Percentiles rank a stretch among this genome's conserved stretches.
Evolutionary conservation across 2,888 invertebrate genomes (phyloP).

Genomic region (Torymus tubicola): DNA sequence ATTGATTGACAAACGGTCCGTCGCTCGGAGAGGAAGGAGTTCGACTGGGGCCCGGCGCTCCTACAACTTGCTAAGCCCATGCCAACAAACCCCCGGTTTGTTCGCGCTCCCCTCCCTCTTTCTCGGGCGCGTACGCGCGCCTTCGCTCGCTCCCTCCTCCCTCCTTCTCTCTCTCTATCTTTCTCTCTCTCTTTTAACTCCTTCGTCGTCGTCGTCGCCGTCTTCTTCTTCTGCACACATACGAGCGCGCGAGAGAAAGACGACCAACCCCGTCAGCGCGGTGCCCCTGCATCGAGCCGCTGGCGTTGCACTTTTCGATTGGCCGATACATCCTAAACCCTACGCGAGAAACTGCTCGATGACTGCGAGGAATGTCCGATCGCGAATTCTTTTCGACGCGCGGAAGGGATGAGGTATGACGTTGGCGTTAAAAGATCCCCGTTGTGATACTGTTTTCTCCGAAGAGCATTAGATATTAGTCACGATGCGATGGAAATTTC

Average conservation of each 20-base stretch:
- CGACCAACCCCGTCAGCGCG: conserved; percentile 14
- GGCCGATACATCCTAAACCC: not conserved
- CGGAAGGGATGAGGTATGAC: not conserved
- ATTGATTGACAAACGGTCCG: conserved; percentile 60
- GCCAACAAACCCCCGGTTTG: conserved; percentile 50
- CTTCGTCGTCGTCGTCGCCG: conserved; percentile 4
- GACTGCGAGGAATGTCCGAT: not conserved
- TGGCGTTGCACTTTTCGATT: not conserved
- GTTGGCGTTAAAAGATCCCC: not conserved
- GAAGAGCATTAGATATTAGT: conserved; percentile 2
- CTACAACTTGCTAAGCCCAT: conserved; percentile 37
- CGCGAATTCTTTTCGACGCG: not conserved
- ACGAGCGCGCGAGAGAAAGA: not conserved
- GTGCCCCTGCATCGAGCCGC: not conserved
- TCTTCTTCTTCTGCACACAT: conserved; percentile 31
- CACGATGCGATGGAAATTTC: not conserved
- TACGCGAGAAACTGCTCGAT: conserved; percentile 5
- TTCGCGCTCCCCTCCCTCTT: conserved; percentile 35
- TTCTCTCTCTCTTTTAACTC: not conserved
- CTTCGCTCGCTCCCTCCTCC: not conserved
- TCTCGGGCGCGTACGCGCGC: not conserved
- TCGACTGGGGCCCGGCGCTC: conserved; percentile 66
- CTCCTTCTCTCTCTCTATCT: conserved; percentile 1
- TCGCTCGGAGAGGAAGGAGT: conserved; percentile 68
- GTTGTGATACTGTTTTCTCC: conserved; percentile 3